Conservation (phyloP, 2,888 invertebrate species). For the Polydesmus complanatus region DNA sequence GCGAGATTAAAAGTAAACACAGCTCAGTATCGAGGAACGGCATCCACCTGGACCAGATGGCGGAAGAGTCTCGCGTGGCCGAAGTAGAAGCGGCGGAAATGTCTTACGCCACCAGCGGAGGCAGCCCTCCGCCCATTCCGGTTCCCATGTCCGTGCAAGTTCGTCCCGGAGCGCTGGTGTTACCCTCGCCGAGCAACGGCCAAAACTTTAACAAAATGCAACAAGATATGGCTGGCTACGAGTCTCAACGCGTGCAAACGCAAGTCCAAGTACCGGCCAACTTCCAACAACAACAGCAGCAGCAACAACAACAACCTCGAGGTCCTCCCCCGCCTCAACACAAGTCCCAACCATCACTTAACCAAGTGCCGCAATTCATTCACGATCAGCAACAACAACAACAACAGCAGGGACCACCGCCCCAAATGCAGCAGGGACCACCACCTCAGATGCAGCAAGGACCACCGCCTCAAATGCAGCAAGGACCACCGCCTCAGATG, state of each 20-base stretch:
- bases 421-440: slow-evolving; percentile 1
- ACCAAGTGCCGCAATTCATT: neutral
- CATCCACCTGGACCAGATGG: slow-evolving; percentile 10
- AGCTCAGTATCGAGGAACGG: slow-evolving; percentile 8
- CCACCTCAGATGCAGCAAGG: slow-evolving; percentile 11
- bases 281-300: neutral
- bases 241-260: neutral
- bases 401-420: slow-evolving; percentile 14
- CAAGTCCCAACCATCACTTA: neutral
- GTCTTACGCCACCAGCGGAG: slow-evolving; percentile 14
- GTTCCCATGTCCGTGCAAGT: slow-evolving; percentile 17
- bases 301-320: neutral
- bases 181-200: slow-evolving; percentile 12
- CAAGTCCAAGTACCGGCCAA: neutral
- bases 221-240: slow-evolving; percentile 4
- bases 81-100: slow-evolving; percentile 17
- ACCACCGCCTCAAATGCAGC: neutral
- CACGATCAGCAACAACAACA: neutral
- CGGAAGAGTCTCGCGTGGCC: slow-evolving; percentile 9
- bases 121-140: slow-evolving; percentile 14
- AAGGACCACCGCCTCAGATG: slow-evolving; percentile 9
- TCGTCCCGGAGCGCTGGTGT: slow-evolving; percentile 13
- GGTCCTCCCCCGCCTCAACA: slow-evolving; percentile 2
- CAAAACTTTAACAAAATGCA: slow-evolving; percentile 5
- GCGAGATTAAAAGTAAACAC: neutral